These are phyloP conservation scores for Solenopsis invicta DNA, from an alignment of 1,140 invertebrate genomes.

Conservation along the genomic window DNA sequence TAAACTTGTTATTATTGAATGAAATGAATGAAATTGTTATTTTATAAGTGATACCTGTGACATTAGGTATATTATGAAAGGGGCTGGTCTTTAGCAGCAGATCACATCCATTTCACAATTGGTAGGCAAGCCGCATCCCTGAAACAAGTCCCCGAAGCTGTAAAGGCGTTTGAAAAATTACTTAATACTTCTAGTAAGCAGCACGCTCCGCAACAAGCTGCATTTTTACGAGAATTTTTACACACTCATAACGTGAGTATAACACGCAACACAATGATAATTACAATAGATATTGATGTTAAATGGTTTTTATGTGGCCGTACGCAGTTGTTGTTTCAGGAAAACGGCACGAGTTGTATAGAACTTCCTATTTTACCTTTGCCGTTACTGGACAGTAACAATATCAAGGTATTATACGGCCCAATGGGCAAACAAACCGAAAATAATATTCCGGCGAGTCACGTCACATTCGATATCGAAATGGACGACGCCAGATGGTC, in stretches of 20 bases:
- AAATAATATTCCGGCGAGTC: slow-evolving; percentile 77
- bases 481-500: slow-evolving; percentile 88
- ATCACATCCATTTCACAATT: slow-evolving; percentile 98
- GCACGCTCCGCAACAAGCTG: slow-evolving; percentile 92
- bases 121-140: slow-evolving; percentile 95
- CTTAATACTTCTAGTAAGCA: slow-evolving; percentile 93
- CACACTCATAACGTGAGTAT: slow-evolving; percentile 91
- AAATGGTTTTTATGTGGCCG: background rate
- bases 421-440: slow-evolving; percentile 83
- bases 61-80: slow-evolving; percentile 92
- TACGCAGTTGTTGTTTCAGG: slow-evolving; percentile 85
- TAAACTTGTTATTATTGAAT: too few species aligned
- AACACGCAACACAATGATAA: background rate
- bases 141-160: slow-evolving; percentile 92
- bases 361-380: slow-evolving; percentile 89
- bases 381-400: slow-evolving; percentile 90
- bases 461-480: slow-evolving; percentile 80
- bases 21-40: background rate
- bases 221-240: slow-evolving; percentile 96
- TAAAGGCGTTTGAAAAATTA: slow-evolving; percentile 93
- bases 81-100: slow-evolving; percentile 96
- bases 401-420: slow-evolving; percentile 90
- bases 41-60: background rate
- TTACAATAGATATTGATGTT: background rate
- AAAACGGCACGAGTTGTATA: slow-evolving; percentile 85